These are phyloP conservation scores for Magallana nippona DNA, from an alignment of 2,888 invertebrate genomes.

Conservation along the genomic window DNA sequence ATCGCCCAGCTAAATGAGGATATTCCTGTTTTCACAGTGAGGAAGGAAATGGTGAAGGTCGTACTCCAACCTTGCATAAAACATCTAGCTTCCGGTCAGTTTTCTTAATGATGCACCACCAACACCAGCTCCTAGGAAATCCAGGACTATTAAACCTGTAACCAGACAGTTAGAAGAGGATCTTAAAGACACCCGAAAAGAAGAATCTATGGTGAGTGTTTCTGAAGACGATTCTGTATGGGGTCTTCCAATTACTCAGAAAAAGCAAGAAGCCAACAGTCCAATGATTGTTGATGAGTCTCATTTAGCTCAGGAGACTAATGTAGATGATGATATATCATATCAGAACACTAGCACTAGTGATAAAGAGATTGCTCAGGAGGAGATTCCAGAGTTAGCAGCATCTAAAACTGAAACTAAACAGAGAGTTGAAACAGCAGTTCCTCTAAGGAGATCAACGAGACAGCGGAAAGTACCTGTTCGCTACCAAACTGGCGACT, in stretches of 20 bases:
- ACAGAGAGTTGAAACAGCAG: not conserved
- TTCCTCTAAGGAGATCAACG: no score
- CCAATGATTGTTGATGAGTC: not conserved
- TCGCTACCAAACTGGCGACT: no score
- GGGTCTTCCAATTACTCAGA: not conserved
- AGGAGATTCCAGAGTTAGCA: not conserved
- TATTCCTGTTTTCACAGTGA: no score
- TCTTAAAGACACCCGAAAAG: not conserved
- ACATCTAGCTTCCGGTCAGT: not conserved
- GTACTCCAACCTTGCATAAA: not conserved
- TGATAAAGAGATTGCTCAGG: not conserved
- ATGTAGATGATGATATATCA: not conserved
- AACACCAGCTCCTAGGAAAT: not conserved
- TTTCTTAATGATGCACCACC: not conserved
- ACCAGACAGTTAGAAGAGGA: not conserved
- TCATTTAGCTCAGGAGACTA: not conserved
- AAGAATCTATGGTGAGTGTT: not conserved
- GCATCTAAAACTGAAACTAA: not conserved
- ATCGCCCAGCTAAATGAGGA: not conserved
- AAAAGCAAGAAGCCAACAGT: not conserved
- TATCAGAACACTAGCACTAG: not conserved
- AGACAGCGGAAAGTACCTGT: no score
- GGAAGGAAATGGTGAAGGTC: not conserved
- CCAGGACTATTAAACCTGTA: not conserved
- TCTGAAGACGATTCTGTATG: not conserved